Base-by-base conservation (phyloP, 2,113 vertebrate species). In the Macrotis lagotis region DNA sequence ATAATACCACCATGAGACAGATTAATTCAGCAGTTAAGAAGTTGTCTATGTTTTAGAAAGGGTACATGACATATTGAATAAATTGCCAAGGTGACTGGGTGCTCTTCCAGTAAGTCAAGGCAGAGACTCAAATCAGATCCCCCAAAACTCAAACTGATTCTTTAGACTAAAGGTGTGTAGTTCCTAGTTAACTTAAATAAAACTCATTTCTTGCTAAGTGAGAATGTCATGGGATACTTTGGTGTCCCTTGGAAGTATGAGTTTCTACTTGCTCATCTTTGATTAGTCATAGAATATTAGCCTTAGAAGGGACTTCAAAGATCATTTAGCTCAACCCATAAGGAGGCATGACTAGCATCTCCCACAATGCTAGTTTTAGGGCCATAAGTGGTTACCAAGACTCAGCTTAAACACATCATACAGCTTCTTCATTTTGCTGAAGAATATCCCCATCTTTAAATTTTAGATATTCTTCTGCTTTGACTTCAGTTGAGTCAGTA, bases 1-100 rank as follows among this genome's bases (percentile, higher is more conserved):
- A 94, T 48, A 93, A 53, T 26, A 89, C 50, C 91, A 31, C 66
- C 93, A 25, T 51, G 93, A 94, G 93, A 90, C 51, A 66, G 92
- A 92, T 48, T 96, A 94, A 94, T 1, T 53, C 92, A 92, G 88
- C 90, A 90, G 49, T 94, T 83, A 0, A 1, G 92, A 93, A 96
- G 94, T 59, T 88, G n/a, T 90, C 88, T 92, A 89, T 92, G 92
- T 83, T 95, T 97, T 91, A 91, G 83, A 89, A 96, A 96, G 47
- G 93, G 90, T 91, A 94, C 90, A 66, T 5, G 83, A 55, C n/a
- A n/a, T n/a, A n/a, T 6, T n/a, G 59, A 25, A 37, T 74, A n/a
- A 16, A 1, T 14, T 83, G n/a, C 37, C 16, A 83, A 2, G 37
- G 37, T 59, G 55, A 59, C 37, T 59, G 28, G 31, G 55, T 83